Evolutionary conservation across 1,140 invertebrate species (phyloP).

Genomic region (Zophobas atratus): DNA sequence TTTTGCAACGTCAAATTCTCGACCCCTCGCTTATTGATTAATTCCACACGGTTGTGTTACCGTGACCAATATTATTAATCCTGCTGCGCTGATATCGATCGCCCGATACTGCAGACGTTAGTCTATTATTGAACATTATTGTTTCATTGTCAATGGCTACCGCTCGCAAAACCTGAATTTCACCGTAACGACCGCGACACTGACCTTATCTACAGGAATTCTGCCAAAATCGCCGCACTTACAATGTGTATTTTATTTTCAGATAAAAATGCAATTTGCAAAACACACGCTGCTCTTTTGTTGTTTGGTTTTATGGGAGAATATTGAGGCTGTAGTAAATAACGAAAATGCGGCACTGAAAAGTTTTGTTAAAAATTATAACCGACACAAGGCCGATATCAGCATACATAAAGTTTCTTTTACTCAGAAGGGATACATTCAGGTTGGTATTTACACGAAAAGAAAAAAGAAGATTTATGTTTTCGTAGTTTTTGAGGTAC

Average conservation of each 20-base stretch:
- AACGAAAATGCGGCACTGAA: background rate
- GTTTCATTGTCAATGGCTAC: slow-evolving; percentile 18
- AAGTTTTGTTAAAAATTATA: slow-evolving; percentile 21
- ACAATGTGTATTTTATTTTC: slow-evolving; percentile 11
- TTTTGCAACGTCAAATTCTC: too few species aligned
- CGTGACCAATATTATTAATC: too few species aligned
- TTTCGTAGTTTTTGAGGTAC: slow-evolving; percentile 77
- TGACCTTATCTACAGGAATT: slow-evolving; percentile 25
- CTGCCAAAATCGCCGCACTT: slow-evolving; percentile 12
- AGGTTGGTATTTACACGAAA: slow-evolving; percentile 68
- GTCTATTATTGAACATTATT: background rate
- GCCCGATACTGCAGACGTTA: too few species aligned
- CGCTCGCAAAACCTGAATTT: slow-evolving; percentile 8
- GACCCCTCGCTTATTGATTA: too few species aligned
- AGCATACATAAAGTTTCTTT: slow-evolving; percentile 72
- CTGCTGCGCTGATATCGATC: too few species aligned
- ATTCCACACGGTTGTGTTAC: too few species aligned
- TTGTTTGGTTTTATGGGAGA: slow-evolving; percentile 24
- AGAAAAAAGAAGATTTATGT: slow-evolving; percentile 22
- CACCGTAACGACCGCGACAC: slow-evolving; percentile 32
- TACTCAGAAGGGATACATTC: slow-evolving; percentile 78
- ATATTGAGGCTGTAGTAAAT: slow-evolving; percentile 7
- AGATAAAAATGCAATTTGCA: slow-evolving; percentile 34
- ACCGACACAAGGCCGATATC: background rate
- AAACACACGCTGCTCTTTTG: slow-evolving; percentile 32